Conservation (phyloP, 2,113 vertebrate species). For the Sander vitreus region DNA sequence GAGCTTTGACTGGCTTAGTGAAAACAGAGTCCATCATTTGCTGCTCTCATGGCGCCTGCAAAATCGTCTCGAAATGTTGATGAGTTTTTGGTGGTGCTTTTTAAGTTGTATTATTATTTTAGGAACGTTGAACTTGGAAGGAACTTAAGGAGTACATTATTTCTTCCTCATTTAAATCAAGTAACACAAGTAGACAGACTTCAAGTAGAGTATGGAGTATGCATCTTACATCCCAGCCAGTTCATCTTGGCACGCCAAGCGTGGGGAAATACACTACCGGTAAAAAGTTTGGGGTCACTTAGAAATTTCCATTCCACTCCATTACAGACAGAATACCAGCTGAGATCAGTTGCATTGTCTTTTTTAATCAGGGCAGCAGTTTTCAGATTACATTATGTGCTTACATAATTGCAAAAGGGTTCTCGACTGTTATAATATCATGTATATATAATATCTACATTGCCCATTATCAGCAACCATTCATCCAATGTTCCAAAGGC, state of each 20-base stretch:
- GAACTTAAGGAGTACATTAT: constrained; percentile 44
- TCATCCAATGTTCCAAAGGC: too few relatives aligned
- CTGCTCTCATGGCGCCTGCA: background rate
- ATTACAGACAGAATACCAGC: too few relatives aligned
- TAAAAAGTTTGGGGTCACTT: too few relatives aligned
- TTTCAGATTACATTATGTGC: too few relatives aligned
- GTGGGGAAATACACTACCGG: constrained; percentile 12
- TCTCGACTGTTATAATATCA: too few relatives aligned
- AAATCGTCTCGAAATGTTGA: background rate
- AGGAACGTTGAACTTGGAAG: constrained; percentile 22
- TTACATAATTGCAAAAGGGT: too few relatives aligned
- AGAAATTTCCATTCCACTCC: too few relatives aligned
- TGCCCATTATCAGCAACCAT: too few relatives aligned
- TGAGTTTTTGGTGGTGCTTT: constrained; percentile 50
- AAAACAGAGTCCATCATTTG: constrained; percentile 13
- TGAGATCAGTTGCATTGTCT: too few relatives aligned
- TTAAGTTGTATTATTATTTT: constrained; percentile 22
- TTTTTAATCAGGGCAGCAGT: too few relatives aligned
- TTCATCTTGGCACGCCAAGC: constrained; percentile 35
- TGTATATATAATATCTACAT: too few relatives aligned
- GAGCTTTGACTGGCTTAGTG: constrained; percentile 43
- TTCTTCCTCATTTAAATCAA: constrained; percentile 57
- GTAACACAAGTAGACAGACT: constrained; percentile 59
- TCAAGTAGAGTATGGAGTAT: constrained; percentile 79
- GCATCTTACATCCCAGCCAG: constrained; percentile 56